Conservation (phyloP, 2,113 vertebrate genomes). For the Nannobrachium achirus region DNA sequence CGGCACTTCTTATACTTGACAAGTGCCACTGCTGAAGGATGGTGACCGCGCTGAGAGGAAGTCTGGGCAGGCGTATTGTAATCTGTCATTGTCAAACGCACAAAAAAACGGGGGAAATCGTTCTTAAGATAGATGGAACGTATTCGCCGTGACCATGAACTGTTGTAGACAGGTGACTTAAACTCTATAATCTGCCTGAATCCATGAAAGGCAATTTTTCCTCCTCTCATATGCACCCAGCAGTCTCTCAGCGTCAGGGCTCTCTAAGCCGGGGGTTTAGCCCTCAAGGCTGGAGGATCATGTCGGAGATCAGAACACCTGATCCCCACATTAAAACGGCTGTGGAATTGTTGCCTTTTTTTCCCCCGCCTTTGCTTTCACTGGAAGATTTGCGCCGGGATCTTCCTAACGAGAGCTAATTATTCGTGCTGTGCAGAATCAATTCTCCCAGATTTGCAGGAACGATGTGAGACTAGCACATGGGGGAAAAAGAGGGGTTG, state of each 20-base stretch:
- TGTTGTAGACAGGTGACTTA: conserved; percentile 75
- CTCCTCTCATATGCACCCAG: conserved; percentile 37
- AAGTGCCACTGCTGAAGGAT: conserved; percentile 65
- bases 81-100: conserved; percentile 68
- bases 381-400: conserved; percentile 18
- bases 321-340: conserved; percentile 56
- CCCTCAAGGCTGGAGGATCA: conserved; percentile 42
- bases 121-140: conserved; percentile 70
- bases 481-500: background rate
- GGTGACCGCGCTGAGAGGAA: conserved; percentile 33
- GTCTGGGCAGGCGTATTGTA: conserved; percentile 55
- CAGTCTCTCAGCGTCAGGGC: conserved; percentile 47
- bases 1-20: conserved; percentile 60
- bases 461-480: conserved; percentile 4
- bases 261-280: conserved; percentile 66
- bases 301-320: conserved; percentile 59
- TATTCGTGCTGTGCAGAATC: conserved; percentile 46
- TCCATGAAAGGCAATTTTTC: conserved; percentile 62
- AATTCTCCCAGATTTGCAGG: conserved; percentile 42
- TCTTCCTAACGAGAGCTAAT: conserved; percentile 53
- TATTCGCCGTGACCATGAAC: conserved; percentile 68
- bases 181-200: conserved; percentile 70
- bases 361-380: conserved; percentile 19
- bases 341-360: conserved; percentile 37
- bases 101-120: conserved; percentile 50